Evolutionary conservation across 2,888 invertebrate genomes (phyloP), one percentile per base, ranked within the genome.

Genomic region (Chymomyza fuscimana): DNA sequence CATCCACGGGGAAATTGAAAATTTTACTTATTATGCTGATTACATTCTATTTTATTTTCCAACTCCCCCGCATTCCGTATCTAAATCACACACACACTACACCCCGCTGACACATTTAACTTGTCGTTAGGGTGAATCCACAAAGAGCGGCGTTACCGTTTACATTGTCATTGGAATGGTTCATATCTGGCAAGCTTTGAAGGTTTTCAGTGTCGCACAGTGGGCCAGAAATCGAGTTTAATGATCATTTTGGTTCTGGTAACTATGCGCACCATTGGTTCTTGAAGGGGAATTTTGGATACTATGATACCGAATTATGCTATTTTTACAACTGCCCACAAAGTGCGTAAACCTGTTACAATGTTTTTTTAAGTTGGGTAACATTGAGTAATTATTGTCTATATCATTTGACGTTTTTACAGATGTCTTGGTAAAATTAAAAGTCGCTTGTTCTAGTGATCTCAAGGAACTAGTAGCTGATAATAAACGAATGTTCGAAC

Each of bases 81-180:
- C 19, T 58, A 9, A 22, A 58, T 25, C 58, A 25, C 58, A 19
- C 29, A 52, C 19, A 16, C 16, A 54, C 22, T 22, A 54, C 19
- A 16, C 16, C 54, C 54, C 54, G 15, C 58, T 58, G 7, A 22
- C 58, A 74, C 86, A 87, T 86, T 83, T 83, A 87, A 87, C 76
- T 86, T 83, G 83, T 83, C 83, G 88, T 87, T 83, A 87, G 88
- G 86, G 86, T 80, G 78, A 86, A 83, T 83, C 86, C 83, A 78
- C 86, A 82, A 87, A 75, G 78, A 78, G 76, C 74, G 72, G 70
- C 67, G 67, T 58, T 66, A 66, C 54, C 40, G 40, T 12, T 46
- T 46, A 32, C 67, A 46, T 46, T 46, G 40, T 4, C 40, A 12
- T 46, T 46, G 40, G 40, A 12, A 46, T 46, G 40, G 40, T 12